These are phyloP conservation scores for Iselma pallidipennis DNA, from an alignment of 2,888 invertebrate species.

Conservation along the genomic window DNA sequence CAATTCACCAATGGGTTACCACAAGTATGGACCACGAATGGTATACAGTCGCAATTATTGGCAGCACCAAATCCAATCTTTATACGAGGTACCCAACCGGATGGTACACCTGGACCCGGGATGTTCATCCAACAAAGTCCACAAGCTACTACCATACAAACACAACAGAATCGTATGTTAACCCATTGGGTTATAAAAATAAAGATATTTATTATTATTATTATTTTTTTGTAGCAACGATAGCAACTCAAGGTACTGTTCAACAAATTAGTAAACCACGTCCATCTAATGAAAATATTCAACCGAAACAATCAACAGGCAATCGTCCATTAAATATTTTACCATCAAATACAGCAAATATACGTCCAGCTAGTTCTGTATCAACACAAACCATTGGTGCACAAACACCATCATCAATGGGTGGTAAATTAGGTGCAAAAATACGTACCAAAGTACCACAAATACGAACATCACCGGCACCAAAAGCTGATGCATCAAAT, in stretches of 20 bases:
- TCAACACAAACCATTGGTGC: slow-evolving; percentile 76
- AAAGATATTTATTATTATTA: too few relatives aligned
- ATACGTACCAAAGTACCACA: slow-evolving; percentile 71
- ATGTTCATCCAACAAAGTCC: slow-evolving; percentile 87
- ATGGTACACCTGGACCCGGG: slow-evolving; percentile 65
- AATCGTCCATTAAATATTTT: slow-evolving; percentile 55
- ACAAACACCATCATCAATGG: slow-evolving; percentile 59
- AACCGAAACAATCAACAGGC: slow-evolving; percentile 55
- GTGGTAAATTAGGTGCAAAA: slow-evolving; percentile 63
- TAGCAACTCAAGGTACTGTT: slow-evolving; percentile 57
- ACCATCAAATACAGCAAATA: slow-evolving; percentile 62
- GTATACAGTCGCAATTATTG: slow-evolving; percentile 70
- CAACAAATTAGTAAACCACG: slow-evolving; percentile 58
- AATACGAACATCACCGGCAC: slow-evolving; percentile 70
- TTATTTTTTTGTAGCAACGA: slow-evolving; percentile 43
- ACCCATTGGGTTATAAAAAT: too few relatives aligned
- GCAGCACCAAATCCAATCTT: slow-evolving; percentile 80
- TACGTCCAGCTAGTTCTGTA: slow-evolving; percentile 79
- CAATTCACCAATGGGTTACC: slow-evolving; percentile 71
- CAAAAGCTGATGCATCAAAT: slow-evolving; percentile 75
- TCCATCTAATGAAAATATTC: slow-evolving; percentile 60
- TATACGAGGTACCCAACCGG: slow-evolving; percentile 79
- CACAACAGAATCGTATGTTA: slow-evolving; percentile 69
- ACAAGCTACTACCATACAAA: slow-evolving; percentile 66
- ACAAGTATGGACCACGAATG: slow-evolving; percentile 75